Base-by-base conservation (phyloP, 2,113 vertebrate species). In the Colossoma macropomum region DNA sequence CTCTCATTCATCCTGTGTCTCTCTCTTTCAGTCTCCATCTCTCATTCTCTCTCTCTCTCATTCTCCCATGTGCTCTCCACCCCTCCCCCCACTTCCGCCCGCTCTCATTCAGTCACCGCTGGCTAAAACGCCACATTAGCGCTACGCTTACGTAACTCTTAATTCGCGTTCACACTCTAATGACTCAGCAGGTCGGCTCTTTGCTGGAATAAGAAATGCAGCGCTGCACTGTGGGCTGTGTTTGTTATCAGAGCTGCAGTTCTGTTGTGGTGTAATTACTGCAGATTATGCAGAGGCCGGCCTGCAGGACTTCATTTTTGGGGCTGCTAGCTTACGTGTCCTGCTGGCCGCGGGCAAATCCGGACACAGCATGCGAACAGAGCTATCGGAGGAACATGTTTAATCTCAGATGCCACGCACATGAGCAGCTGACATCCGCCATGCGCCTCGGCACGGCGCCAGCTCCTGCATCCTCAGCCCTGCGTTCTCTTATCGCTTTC, bases 51-150 rank as follows among this genome's bases (percentile, higher is more conserved):
- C 27, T 23, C 16, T 25, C 34, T n/a, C 48, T 50, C 8, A 28
- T 41, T 70, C 65, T 54, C n/a, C n/a, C 65, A 12, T 69, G 12
- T 12, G 34, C 25, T 70, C 21, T 54, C 12, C 84, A 89, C 88
- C 88, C 90, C 89, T 87, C 86, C 82, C 85, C 84, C 84, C 85
- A 86, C 82, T 87, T 83, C 88, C 90, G 86, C 45, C 89, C 90
- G 83, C 83, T 92, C 91, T 92, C 85, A 90, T 92, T 90, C 87
- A 86, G 86, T 85, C 70, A 90, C 92, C 86, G 76, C 88, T 85
- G 87, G 90, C 90, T 89, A 91, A 91, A 92, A 90, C 90, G 88
- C 91, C 92, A 89, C 91, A 91, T 91, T 92, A 91, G 90, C 89
- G 89, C 90, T 89, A 87, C 89, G 85, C 90, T 89, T 91, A 88